Evolutionary conservation across 2,888 invertebrate genomes (phyloP).

Genomic region (Nomada ruficornis): DNA sequence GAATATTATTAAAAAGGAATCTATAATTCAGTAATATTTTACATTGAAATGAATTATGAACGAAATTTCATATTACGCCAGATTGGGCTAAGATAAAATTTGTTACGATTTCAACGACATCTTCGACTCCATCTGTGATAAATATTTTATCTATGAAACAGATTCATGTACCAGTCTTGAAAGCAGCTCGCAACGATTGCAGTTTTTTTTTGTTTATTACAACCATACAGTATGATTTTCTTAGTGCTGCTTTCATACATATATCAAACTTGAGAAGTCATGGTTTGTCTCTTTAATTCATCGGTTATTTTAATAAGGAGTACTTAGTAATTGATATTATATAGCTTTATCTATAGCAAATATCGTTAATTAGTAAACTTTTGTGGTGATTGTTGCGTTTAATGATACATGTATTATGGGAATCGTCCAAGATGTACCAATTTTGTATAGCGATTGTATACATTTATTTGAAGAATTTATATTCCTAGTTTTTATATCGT

Average conservation of each 20-base stretch:
- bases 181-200: background rate
- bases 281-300: background rate
- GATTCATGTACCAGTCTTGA: slow-evolving; percentile 39
- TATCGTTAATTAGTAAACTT: background rate
- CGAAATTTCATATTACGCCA: slow-evolving; percentile 15
- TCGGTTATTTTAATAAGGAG: background rate
- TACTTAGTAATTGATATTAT: background rate
- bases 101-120: slow-evolving; percentile 74
- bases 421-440: slow-evolving; percentile 27
- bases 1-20: slow-evolving; percentile 1
- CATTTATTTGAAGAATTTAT: slow-evolving; percentile 28
- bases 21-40: background rate
- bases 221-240: background rate
- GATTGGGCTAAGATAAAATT: slow-evolving; percentile 57
- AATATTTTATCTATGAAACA: slow-evolving; percentile 64
- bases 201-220: background rate
- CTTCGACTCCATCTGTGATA: slow-evolving; percentile 80
- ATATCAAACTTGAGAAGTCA: background rate
- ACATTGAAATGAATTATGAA: slow-evolving; percentile 35
- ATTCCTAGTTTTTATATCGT: slow-evolving; percentile 46
- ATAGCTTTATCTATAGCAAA: slow-evolving; percentile 4
- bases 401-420: background rate
- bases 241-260: slow-evolving; percentile 4
- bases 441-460: slow-evolving; percentile 28
- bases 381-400: slow-evolving; percentile 3